Evolutionary conservation across 2,797 vertebrate species (phyloP).

Genomic region (Scleropages formosus): DNA sequence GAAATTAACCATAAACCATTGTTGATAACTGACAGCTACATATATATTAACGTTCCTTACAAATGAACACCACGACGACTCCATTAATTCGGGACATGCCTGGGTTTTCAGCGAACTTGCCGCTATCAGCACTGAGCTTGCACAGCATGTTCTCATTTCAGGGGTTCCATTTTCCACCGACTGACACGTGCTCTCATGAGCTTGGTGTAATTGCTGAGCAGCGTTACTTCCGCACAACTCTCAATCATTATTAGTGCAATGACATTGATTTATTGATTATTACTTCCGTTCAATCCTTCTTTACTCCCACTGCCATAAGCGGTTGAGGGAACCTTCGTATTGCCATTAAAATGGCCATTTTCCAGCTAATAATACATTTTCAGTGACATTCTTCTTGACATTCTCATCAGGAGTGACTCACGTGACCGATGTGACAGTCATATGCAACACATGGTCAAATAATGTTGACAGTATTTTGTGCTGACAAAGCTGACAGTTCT

Average conservation of each 20-base stretch:
- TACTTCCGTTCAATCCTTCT: not conserved
- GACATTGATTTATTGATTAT: conserved; percentile 17
- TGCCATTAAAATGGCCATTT: not conserved
- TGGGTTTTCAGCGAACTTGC: not conserved
- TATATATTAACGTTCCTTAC: not conserved
- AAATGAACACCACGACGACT: conserved; percentile 5
- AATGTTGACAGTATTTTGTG: too few species aligned
- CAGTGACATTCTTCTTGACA: too few species aligned
- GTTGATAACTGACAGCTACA: not conserved
- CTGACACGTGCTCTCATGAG: not conserved
- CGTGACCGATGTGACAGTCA: too few species aligned
- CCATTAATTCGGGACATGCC: not conserved
- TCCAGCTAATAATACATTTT: not conserved
- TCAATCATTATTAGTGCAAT: not conserved
- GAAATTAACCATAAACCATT: not conserved
- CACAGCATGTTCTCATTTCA: conserved; percentile 1
- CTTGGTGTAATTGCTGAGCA: not conserved
- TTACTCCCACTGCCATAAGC: not conserved
- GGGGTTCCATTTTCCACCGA: not conserved
- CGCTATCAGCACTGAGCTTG: not conserved
- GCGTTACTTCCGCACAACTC: not conserved
- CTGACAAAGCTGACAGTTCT: too few species aligned
- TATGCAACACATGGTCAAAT: too few species aligned
- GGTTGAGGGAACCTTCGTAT: not conserved
- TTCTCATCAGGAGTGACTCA: too few species aligned